Base-by-base conservation (phyloP, 2,888 invertebrate genomes). In the Drosophila paramelanica region DNA sequence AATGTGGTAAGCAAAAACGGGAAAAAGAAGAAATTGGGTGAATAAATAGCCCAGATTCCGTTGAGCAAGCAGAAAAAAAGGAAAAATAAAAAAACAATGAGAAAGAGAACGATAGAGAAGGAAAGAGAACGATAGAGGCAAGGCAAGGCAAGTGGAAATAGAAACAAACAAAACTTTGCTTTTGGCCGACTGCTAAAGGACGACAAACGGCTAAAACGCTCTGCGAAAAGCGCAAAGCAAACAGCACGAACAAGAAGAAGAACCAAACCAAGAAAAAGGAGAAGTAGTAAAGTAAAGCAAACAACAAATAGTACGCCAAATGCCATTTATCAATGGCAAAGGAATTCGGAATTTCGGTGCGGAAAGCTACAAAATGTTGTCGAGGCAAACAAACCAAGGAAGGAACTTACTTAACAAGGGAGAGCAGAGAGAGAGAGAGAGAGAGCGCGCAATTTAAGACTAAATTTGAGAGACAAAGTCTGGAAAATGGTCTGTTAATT, bases 41-140 rank as follows among this genome's bases (percentile, higher is more conserved):
- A 89, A 89, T 90, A 89, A 89, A 89, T 89, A 89, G 79, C 89
- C 90, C 81, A 89, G 89, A 89, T 89, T 89, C 89, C 85, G 88
- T 86, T 84, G 88, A 87, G 80, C 76, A 77, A 79, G 82, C 87
- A 73, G 47, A 59, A 73, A 74, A 70, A 62, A 79, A 67, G 38
- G 20, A 64, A 77, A 56, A 52, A 55, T 67, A 56, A 65, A 60
- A 62, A 52, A 39, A 23, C 50, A 52, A 53, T 41, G 50, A 47
- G 61, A 61, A 61, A 49, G 53, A 53, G 62, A 62, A 41, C 20
- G 39, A 33, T 14, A 41, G 14, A 33, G 1, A 17, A 14, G 17
- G 43, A 45, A 36, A 36, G 43, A 58, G 31, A 25, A 52, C 42
- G 65, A 53, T 42, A 59, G 50, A 61, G 53, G 46, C 61, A 61